phyloP scores from a whole-genome alignment of 2,113 vertebrate genomes.

The Tricholaema leucomelas region DNA sequence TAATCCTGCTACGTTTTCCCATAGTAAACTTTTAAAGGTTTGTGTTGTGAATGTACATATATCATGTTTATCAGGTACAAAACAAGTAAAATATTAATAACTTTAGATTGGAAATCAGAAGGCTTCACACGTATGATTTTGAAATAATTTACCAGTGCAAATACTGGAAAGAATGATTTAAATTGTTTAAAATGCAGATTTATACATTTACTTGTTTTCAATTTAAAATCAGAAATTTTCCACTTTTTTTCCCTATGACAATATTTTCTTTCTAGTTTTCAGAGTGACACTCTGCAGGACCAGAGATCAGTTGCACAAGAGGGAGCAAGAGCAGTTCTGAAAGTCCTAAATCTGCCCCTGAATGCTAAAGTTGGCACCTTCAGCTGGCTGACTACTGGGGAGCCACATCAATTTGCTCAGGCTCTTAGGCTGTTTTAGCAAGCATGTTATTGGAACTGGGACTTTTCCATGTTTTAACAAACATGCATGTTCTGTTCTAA shows the following conservation, averaged over 20 bases:
- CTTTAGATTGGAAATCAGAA: neutral
- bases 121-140: neutral
- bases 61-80: neutral
- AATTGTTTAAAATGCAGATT: neutral
- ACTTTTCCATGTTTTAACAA: neutral
- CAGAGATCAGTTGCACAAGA: neutral
- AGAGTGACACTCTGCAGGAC: neutral
- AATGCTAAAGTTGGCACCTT: neutral
- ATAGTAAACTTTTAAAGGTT: neutral
- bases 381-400: neutral
- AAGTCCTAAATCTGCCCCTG: neutral
- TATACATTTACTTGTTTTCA: neutral
- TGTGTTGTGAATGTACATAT: neutral
- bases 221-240: neutral
- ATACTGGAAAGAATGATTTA: neutral
- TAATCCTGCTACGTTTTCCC: neutral
- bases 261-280: neutral
- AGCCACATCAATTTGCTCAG: neutral
- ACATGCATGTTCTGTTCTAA: neutral
- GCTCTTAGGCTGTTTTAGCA: neutral
- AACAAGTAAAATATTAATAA: neutral
- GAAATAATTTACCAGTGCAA: neutral
- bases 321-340: neutral
- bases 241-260: neutral
- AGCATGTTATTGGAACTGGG: neutral